Base-by-base conservation (phyloP, 1,140 invertebrate species). In the Vollenhovia emeryi region DNA sequence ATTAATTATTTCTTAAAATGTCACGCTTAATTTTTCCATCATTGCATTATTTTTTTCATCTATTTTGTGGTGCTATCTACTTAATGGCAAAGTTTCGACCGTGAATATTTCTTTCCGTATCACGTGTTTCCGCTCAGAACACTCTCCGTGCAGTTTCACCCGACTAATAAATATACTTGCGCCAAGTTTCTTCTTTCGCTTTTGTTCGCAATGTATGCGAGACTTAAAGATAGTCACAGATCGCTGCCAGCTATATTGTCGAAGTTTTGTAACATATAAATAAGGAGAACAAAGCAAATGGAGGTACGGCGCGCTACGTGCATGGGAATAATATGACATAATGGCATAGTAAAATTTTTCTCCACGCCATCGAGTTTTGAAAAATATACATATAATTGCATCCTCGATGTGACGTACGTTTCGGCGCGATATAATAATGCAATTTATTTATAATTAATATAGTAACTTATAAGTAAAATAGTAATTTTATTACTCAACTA, bases 151-250 rank as follows among this genome's bases (percentile, higher is more conserved):
- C 50, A 82, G 78, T 82, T 82, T 59, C 36, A 57, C 78, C 3
- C 66, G 24, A 45, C 78, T 82, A 82, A 82, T 82, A 82, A 82
- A 82, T 82, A 82, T 73, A 82, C 78, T 82, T 66, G 78, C 78
- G 50, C 66, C 50, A 82, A 82, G 33, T 82, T 82, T 82, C 66
- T 57, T 73, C 78, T 66, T 64, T 71, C 45, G 45, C 62, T 27
- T 55, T 59, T 73, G 78, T 71, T 73, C 66, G 50, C 78, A 27
- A 73, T 73, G 21, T 82, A 82, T 73, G 78, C 66, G 52, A 40
- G 27, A 73, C 78, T 71, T 82, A 82, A 82, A 82, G 66, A 57
- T 57, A 43, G 66, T 82, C 78, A 45, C 78, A 82, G 78, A 82
- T 82, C 78, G 78, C 50, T 73, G 52, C 64, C 66, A 71, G 36